Base-by-base conservation (phyloP, 2,113 vertebrate species). In the Tupaia chinensis region DNA sequence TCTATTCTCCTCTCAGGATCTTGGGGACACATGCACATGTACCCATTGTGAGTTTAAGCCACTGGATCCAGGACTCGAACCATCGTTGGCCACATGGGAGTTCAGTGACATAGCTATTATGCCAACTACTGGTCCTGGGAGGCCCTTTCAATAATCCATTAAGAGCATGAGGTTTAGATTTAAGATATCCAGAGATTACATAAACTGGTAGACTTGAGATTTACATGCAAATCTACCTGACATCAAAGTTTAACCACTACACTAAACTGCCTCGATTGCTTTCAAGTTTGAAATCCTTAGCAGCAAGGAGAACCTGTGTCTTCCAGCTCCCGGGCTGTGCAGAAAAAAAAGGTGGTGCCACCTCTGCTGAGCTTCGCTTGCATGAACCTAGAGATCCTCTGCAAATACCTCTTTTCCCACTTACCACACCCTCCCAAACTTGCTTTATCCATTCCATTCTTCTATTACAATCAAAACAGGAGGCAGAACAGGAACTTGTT, bases 161-260 rank as follows among this genome's bases (percentile, higher is more conserved):
- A 70, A 82, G 44, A 94, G 94, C 81, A 81, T 66, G 44, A 87
- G 17, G 17, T 73, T 61, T 89, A 90, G 23, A 63, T 32, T 81
- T 22, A 2, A 76, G 66, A 68, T 87, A 72, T 89, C 32, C 29
- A 17, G 60, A 89, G 54, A 82, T 68, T 92, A 23, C 1, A n/a
- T 9, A n/a, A 89, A 89, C 22, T 14, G 19, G 44, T 29, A 25
- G 58, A 53, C 69, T 16, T 94, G 27, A 32, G 5, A 44, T 83
- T 20, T 86, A 23, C 63, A 56, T 25, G 29, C 11, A 32, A n/a
- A 53, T n/a, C 25, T 83, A 53, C n/a, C 14, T 17, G 23, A 65
- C 23, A 74, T 76, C 44, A n/a, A 69, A 69, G 27, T 60, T 76
- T 56, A 87, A 65, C 9, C 1, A 19, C 13, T 10, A 79, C 0